Evolutionary conservation across 1,140 invertebrate species (phyloP), one percentile per base, ranked within the genome.

Genomic region (Myzus persicae): DNA sequence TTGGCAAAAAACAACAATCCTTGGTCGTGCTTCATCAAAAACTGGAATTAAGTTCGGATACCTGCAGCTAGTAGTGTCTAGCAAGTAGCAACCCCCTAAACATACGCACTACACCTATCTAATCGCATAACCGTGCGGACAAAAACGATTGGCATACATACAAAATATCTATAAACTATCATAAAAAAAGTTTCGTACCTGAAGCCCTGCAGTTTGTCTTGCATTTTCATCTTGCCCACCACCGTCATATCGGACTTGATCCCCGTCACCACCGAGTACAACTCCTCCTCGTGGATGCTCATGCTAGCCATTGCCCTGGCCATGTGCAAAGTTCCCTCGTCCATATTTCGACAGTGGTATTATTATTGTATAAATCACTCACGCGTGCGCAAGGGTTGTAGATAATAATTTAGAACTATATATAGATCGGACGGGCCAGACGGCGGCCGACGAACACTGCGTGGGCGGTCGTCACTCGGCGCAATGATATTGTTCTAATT

Each of bases 241-340:
- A 94, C 90, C 0, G 94, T 95, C 92, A 95, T 95, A 94, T 94
- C 95, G 20, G 93, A 93, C 89, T 90, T 90, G 48, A 26, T 54
- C 8, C n/a, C 87, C 31, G 44, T 18, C 26, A 48, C 14, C 88
- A 51, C 94, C 0, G 94, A 90, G 46, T 91, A 94, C 76, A 31
- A 51, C 9, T 93, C 46, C 36, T 93, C 38, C 8, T 94, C 90
- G 26, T 94, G 93, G 14, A 95, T 40, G 11, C 95, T 94, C 54
- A 95, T 94, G 40, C 94, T 96, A 24, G 96, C 96, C 94, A 97
- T 95, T 44, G 96, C 96, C 31, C 96, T 96, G 4, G 97, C 97
- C 94, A 97, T 95, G 93, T 96, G 95, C 76, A 97, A 94, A 94
- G 97, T 96, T 94, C 96, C 96, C 94, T 97, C 97, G 94, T 97